These are phyloP conservation scores for Manis javanica DNA, from an alignment of 2,797 vertebrate species.

Conservation along the genomic window DNA sequence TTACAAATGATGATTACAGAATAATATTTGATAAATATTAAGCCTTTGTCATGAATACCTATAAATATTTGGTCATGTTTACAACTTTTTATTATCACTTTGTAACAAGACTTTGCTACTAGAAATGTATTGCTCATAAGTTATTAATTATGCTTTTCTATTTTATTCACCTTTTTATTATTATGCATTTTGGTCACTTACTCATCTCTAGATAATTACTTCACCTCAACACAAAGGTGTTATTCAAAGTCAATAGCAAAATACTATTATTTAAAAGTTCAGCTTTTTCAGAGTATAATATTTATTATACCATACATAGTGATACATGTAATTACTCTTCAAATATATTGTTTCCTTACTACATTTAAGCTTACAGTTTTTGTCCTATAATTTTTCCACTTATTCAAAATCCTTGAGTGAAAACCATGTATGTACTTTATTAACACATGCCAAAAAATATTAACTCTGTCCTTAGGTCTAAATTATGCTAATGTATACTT, in stretches of 20 bases:
- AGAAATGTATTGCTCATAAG: slow-evolving; percentile 32
- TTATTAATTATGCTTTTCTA: slow-evolving; percentile 34
- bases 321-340: not conserved
- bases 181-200: slow-evolving; percentile 40
- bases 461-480: not conserved
- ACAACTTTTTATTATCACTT: not conserved
- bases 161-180: slow-evolving; percentile 50
- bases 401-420: slow-evolving; percentile 1
- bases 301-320: not conserved
- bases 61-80: not conserved
- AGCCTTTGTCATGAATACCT: not conserved
- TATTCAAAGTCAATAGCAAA: slow-evolving; percentile 30
- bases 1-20: slow-evolving; percentile 15
- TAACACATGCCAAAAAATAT: not conserved
- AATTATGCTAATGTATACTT: not conserved
- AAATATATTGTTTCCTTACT: not conserved
- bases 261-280: not conserved
- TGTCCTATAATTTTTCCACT: not conserved
- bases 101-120: not conserved
- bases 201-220: slow-evolving; percentile 9
- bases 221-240: not conserved
- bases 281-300: not conserved
- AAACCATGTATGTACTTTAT: not conserved
- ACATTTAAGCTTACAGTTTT: not conserved
- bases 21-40: not conserved